Evolutionary conservation across 2,888 invertebrate species (phyloP), one percentile per base, ranked within the genome.

Genomic region (Gastracanthus pulcherrimus): DNA sequence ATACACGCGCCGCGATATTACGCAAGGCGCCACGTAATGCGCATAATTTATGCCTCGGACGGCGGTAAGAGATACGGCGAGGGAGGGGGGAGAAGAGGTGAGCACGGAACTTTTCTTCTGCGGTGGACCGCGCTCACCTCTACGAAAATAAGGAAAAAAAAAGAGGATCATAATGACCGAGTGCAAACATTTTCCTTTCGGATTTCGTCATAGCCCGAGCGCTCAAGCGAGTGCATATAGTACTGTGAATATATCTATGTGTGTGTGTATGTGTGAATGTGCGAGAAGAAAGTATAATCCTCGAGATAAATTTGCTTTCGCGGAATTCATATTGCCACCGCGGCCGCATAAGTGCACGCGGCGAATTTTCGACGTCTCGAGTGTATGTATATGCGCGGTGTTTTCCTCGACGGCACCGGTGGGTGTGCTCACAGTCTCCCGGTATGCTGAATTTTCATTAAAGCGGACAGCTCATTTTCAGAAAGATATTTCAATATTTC

Each of bases 11-110:
- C n/a, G n/a, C n/a, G n/a, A n/a, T n/a, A 58, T 82, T 82, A 23
- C 70, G 77, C 77, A 82, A 82, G 45, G 19, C 29, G 29, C 60
- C 69, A 69, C 76, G 77, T 71, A 81, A 81, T 77, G n/a, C 51
- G 45, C 55, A 34, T 80, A 80, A 82, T 80, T 64, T 74, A 82
- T 64, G 64, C 41, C 48, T 48, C 60, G 48, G 51, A 34, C 69
- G 69, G 19, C 19, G 23, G 19, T n/a, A n/a, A n/a, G n/a, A n/a
- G n/a, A n/a, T n/a, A n/a, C n/a, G n/a, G n/a, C n/a, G n/a, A n/a
- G n/a, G n/a, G n/a, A n/a, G n/a, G n/a, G n/a, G n/a, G n/a, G n/a
- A n/a, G n/a, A n/a, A n/a, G n/a, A n/a, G n/a, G n/a, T n/a, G n/a
- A n/a, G 31, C 23, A 36, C 64, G 51, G 16, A 13, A 26, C 38